Percentiles rank a stretch among this genome's conserved stretches.
Evolutionary conservation across 2,113 vertebrate species (phyloP).

Genomic region (Carollia perspicillata): DNA sequence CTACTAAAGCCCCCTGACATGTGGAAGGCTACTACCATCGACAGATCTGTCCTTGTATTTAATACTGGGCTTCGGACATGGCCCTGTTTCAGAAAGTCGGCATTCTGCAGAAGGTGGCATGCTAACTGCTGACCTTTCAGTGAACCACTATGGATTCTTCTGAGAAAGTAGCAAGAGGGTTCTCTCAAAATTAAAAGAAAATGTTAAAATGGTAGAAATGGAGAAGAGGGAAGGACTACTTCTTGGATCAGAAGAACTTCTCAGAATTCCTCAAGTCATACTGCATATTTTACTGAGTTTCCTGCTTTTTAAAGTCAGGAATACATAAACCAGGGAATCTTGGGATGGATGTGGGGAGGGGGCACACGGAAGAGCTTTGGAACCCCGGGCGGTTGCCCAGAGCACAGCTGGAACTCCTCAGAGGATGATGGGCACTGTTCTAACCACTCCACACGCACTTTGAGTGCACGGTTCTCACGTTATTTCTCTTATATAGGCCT

Average conservation of each 20-base stretch:
- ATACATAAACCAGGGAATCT: not conserved
- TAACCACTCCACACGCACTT: not conserved
- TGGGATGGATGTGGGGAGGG: not conserved
- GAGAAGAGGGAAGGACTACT: not conserved
- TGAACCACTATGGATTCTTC: not conserved
- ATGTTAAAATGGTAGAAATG: not conserved
- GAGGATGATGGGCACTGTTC: fast-evolving
- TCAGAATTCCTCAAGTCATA: not conserved
- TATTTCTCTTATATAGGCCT: not conserved
- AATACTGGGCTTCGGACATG: not conserved
- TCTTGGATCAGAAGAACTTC: not conserved
- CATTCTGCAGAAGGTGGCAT: not conserved
- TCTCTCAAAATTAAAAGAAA: not conserved
- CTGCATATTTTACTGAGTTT: not conserved
- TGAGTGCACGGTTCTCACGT: not conserved
- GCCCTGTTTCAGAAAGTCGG: not conserved
- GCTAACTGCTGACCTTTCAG: not conserved
- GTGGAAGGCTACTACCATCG: not conserved
- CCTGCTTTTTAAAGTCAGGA: not conserved
- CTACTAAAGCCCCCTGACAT: not conserved
- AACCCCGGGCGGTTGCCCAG: not conserved
- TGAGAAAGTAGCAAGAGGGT: not conserved
- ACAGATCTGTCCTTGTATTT: not conserved
- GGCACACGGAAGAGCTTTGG: fast-evolving
- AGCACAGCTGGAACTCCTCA: not conserved